Base-by-base conservation (phyloP, 2,888 invertebrate genomes). In the Caenorhabditis panamensis region DNA sequence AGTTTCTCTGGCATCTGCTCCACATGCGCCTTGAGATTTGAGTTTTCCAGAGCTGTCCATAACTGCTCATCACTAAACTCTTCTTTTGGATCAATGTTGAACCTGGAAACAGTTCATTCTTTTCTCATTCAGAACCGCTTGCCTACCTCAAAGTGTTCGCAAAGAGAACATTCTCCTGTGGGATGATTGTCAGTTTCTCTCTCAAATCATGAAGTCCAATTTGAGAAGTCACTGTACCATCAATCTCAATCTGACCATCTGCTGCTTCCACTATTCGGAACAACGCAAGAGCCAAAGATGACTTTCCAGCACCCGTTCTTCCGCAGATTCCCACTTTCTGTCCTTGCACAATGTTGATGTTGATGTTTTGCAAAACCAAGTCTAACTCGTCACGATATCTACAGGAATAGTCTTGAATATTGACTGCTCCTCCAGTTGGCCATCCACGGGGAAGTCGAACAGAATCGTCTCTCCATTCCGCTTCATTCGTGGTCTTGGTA, bases 21-120 rank as follows among this genome's bases (percentile, higher is more conserved):
- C n/a, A 87, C 84, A 51, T 84, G 84, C 1, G 77, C 31, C 28
- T 83, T 77, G 20, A 87, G 56, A 62, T 84, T 82, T 0, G 87
- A 81, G 26, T 83, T 77, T 41, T 85, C 83, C 16, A 86, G 41
- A 13, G 85, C 84, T 20, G 66, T 36, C 87, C 87, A 87, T 0
- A 84, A 24, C 37, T 84, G 79, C 1, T 79, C 76, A 63, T 87
- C 87, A n/a, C 62, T 73, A 47, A 82, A 84, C 20, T 69, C 91
- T 86, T 94, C 93, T 92, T 96, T 96, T 2, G 97, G 97, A 93
- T 97, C 97, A 82, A 97, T 93, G 93, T 97, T 97, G 92, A 95
- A 94, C 67, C 97, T 96, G 80, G 96, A 72, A 24, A 41, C 13
- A 41, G 6, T 6, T 11, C 8, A 41, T 41, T 6, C 41, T 6